Evolutionary conservation across 2,797 vertebrate species (phyloP), one percentile per base, ranked within the genome.

Genomic region (Darevskia mixta): DNA sequence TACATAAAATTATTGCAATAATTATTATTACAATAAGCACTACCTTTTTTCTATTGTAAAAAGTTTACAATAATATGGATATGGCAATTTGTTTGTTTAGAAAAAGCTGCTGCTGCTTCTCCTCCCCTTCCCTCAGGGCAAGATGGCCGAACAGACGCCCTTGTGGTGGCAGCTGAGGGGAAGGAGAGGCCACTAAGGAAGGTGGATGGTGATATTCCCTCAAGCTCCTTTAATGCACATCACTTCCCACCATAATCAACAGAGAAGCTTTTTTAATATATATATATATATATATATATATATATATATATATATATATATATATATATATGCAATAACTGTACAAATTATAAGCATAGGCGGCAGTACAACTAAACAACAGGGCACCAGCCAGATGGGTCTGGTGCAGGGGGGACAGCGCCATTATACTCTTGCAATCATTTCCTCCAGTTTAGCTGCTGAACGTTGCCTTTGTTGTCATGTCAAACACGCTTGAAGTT

Each of bases 381-480:
- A 6, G 18, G 13, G 55, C 55, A 27, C 35, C 17, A 3, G 7
- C 13, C 4, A 2, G 27, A 9, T 66, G 83, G 49, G 13, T 55
- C 49, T 55, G 49, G 29, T 11, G n/a, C n/a, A 11, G 71, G 71
- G 13, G 0, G 3, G 67, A 32, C 45, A 38, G 75, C 38, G 49
- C 17, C 8, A 17, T 79, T 72, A 79, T 38, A 71, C 55, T 58
- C 23, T 20, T 71, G 27, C 43, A 79, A 71, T n/a, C 41, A 49
- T 67, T 32, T 45, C 84, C 77, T 86, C 32, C 6, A 32, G n/a
- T 69, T 71, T 86, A 55, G 43, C 79, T 69, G 45, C 66, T 86
- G 45, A 71, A 18, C 23, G 4, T 38, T 86, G 45, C 66, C 32
- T 86, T 58, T 71, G 45, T 71, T 86, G 76, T 86, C 85, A 79